A percentile compares a stretch with the other conserved stretches of the same genome.
phyloP scores from a whole-genome alignment of 2,888 invertebrate species.

The Flabesymbios commensalis region DNA sequence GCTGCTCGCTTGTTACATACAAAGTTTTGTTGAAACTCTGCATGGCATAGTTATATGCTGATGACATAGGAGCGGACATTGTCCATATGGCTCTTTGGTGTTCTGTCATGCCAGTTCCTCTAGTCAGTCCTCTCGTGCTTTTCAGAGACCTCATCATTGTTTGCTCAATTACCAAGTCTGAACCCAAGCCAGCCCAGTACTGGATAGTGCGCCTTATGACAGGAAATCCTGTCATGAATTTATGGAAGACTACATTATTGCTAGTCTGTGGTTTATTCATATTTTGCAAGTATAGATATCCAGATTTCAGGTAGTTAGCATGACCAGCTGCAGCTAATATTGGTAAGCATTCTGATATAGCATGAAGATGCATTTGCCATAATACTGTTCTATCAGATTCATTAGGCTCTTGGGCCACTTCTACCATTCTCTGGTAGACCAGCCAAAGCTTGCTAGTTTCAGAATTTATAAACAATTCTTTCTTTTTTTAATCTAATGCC shows the following conservation, averaged over 20 bases:
- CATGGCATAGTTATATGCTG: constrained; percentile 26
- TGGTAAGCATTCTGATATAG: constrained; percentile 17
- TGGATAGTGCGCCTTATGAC: constrained; percentile 20
- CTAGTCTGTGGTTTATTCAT: constrained; percentile 10
- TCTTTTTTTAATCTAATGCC: neutral
- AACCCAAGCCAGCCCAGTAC: constrained; percentile 26
- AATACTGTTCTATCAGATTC: constrained; percentile 24
- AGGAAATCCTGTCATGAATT: constrained; percentile 14
- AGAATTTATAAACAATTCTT: neutral
- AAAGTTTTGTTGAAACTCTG: constrained; percentile 19
- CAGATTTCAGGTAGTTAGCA: constrained; percentile 26
- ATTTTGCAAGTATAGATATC: constrained; percentile 20
- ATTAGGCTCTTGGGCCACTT: constrained; percentile 15
- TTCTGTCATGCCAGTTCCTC: constrained; percentile 20
- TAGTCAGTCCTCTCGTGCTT: constrained; percentile 7
- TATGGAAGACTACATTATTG: constrained; percentile 17
- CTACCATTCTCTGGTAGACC: constrained; percentile 16
- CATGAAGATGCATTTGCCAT: constrained; percentile 16
- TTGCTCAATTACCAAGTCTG: constrained; percentile 28
- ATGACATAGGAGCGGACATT: constrained; percentile 19
- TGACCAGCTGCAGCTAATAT: constrained; percentile 25
- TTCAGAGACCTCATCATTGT: constrained; percentile 29
- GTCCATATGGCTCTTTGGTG: constrained; percentile 25
- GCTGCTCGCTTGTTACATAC: constrained; percentile 26
- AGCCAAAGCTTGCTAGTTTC: constrained; percentile 14